Evolutionary conservation across 2,113 vertebrate genomes (phyloP).

Genomic region (Thryonomys swinderianus): DNA sequence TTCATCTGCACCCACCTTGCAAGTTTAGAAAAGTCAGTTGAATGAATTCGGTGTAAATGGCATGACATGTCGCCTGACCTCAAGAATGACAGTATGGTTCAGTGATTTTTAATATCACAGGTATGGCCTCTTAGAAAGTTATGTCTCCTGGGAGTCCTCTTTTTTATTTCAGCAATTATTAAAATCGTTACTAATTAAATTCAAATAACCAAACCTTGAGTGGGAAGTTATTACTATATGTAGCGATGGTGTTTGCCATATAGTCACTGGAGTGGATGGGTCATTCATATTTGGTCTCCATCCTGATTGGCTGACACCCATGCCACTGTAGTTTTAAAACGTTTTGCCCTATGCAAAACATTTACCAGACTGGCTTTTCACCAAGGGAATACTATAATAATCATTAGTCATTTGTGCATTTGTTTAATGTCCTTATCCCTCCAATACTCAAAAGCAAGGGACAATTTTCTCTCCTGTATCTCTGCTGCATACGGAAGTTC

Average conservation of each 20-base stretch:
- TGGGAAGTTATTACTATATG: neutral
- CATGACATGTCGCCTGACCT: neutral
- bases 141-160: neutral
- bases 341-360: neutral
- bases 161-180: constrained; percentile 43
- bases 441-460: neutral
- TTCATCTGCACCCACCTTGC: neutral
- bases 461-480: neutral
- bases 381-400: neutral
- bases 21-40: neutral
- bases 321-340: neutral
- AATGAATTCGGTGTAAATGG: constrained; percentile 6
- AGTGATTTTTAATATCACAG: constrained; percentile 21
- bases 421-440: neutral
- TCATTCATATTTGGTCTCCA: neutral
- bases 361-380: neutral
- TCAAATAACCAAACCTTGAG: constrained; percentile 12
- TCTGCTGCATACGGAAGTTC: constrained; percentile 22
- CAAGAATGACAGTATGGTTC: neutral
- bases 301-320: neutral
- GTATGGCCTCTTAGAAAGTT: neutral
- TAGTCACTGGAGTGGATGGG: neutral
- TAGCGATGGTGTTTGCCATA: neutral
- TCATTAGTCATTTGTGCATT: neutral
- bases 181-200: constrained; percentile 33